phyloP scores from a whole-genome alignment of 2,113 vertebrate species.

The Aythya baeri region DNA sequence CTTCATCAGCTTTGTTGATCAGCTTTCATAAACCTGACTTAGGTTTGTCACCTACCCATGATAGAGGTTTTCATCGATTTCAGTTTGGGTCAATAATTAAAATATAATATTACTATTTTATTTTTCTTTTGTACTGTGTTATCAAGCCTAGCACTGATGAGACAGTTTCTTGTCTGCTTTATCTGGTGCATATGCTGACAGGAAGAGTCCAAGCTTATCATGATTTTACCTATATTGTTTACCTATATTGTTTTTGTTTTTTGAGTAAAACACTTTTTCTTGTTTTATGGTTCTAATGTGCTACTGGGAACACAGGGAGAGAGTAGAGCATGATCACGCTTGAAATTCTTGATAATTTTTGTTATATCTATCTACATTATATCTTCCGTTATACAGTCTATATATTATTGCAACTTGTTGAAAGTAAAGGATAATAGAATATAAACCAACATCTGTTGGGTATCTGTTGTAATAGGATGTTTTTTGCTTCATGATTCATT shows the following conservation, averaged over 20 bases:
- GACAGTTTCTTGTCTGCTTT: not conserved
- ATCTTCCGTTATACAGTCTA: not conserved
- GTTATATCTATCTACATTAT: not conserved
- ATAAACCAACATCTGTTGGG: not conserved
- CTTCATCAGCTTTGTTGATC: not conserved
- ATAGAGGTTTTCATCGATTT: not conserved
- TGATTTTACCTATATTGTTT: not conserved
- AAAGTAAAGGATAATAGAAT: slow-evolving; percentile 1
- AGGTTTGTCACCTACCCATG: not conserved
- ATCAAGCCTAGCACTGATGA: not conserved
- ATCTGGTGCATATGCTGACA: not conserved
- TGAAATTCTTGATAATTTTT: not conserved
- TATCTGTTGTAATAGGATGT: not conserved
- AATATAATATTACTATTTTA: not conserved
- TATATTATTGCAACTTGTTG: not conserved
- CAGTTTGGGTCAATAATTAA: not conserved
- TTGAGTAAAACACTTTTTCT: not conserved
- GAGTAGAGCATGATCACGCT: not conserved
- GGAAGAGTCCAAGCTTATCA: not conserved
- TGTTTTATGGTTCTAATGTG: not conserved
- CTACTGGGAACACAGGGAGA: not conserved
- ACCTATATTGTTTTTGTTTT: not conserved
- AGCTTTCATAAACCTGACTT: not conserved
- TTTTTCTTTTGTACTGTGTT: not conserved
- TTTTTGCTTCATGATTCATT: slow-evolving; percentile 57